These are phyloP conservation scores for Dunckerocampus dactyliophorus DNA, from an alignment of 2,113 vertebrate species.

Conservation along the genomic window DNA sequence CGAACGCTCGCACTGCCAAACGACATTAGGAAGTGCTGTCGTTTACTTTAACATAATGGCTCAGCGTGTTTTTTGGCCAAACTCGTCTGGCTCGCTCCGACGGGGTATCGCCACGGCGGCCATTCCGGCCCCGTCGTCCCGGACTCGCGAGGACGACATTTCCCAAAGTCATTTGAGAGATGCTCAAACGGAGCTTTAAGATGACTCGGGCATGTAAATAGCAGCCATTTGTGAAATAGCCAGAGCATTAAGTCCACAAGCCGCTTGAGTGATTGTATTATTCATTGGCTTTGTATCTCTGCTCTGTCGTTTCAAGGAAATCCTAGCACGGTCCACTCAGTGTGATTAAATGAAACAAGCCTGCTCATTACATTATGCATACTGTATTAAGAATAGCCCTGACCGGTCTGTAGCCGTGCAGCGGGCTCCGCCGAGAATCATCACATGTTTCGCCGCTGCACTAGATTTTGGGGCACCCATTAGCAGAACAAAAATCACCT, in stretches of 20 bases:
- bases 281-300: conserved; percentile 50
- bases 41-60: conserved; percentile 78
- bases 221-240: conserved; percentile 52
- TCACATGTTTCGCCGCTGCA: conserved; percentile 66
- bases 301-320: conserved; percentile 63
- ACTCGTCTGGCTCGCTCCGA: conserved; percentile 66
- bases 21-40: conserved; percentile 76
- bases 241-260: conserved; percentile 49
- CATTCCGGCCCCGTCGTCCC: conserved; percentile 56
- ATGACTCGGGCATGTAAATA: conserved; percentile 42
- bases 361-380: conserved; percentile 74
- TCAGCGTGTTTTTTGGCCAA: conserved; percentile 75
- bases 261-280: conserved; percentile 54
- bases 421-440: conserved; percentile 66
- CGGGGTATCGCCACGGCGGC: conserved; percentile 60
- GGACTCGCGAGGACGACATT: conserved; percentile 52
- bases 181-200: conserved; percentile 19
- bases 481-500: conserved; percentile 77
- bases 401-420: conserved; percentile 62
- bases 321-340: conserved; percentile 67
- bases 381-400: conserved; percentile 73
- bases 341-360: conserved; percentile 72
- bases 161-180: conserved; percentile 50
- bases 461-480: conserved; percentile 72
- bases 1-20: conserved; percentile 70